A percentile compares a stretch with the other conserved stretches of the same genome.
Conservation (phyloP, 1,140 invertebrate genomes). For the Procambarus virginalis region DNA sequence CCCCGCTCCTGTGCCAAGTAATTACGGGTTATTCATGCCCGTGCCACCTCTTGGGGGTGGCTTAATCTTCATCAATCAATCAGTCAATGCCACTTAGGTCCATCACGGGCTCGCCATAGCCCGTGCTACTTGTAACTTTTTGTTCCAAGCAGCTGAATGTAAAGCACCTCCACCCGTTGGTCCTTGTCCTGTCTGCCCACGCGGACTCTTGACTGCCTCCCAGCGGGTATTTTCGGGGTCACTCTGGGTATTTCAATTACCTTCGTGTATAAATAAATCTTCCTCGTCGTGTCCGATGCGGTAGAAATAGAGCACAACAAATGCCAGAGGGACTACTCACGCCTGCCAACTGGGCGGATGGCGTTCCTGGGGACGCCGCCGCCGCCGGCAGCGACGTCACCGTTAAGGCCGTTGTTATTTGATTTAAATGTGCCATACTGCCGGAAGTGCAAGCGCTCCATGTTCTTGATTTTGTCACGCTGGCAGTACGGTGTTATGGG, state of each 20-base stretch:
- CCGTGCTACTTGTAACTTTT: too few relatives aligned
- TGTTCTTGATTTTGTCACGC: too few relatives aligned
- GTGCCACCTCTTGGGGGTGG: too few relatives aligned
- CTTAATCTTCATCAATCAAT: too few relatives aligned
- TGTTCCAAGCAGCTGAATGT: too few relatives aligned
- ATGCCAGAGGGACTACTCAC: neutral
- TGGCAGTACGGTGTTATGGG: too few relatives aligned
- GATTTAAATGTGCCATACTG: neutral
- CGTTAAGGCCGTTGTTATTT: neutral
- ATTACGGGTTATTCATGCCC: too few relatives aligned
- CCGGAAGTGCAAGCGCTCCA: too few relatives aligned
- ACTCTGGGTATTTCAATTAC: conserved; percentile 12
- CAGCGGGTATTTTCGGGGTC: conserved; percentile 9
- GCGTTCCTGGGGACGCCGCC: neutral
- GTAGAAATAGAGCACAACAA: conserved; percentile 26
- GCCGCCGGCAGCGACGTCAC: neutral
- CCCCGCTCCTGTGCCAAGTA: too few relatives aligned
- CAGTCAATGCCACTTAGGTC: too few relatives aligned
- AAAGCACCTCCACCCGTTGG: too few relatives aligned
- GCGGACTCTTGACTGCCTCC: neutral
- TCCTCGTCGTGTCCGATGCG: conserved; percentile 4
- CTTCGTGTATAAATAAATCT: conserved; percentile 9
- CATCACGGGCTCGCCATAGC: too few relatives aligned
- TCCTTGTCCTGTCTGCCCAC: neutral
- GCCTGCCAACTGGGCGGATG: neutral